Base-by-base conservation (phyloP, 2,888 invertebrate species). In the Acrobasis repandana region DNA sequence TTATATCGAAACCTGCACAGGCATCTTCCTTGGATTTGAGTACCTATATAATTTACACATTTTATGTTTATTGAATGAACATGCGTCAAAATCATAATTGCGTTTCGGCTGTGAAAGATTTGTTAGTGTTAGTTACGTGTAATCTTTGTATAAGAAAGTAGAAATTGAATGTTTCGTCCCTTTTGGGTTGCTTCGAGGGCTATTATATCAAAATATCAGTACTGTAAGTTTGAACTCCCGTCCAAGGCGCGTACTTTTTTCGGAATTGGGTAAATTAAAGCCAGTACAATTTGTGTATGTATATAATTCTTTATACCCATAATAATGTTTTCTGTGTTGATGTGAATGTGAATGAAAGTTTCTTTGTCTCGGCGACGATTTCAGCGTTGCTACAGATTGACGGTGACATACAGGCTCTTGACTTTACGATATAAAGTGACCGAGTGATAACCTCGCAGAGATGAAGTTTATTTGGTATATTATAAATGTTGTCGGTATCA, bases 31-130 rank as follows among this genome's bases (percentile, higher is more conserved):
- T 28, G 8, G 8, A 28, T 28, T 28, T 28, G 2, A 28, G 8
- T 28, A 43, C 4, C 0, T 14, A 14, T n/a, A 2, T 11, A n/a
- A 38, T 3, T 63, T 34, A 56, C 61, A 65, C 67, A 67, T 67
- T 67, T 65, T 66, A 64, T 69, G 66, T 63, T 57, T 69, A 70
- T 71, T 58, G 63, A 28, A 28, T 28, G 28, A 65, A 62, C 67
- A 74, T 75, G 70, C 76, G 72, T 81, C 77, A 77, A 87, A 86
- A 85, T 82, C 79, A 74, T 80, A 73, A 77, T 83, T 85, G 79
- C 72, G 75, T 86, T 87, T 87, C 83, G 89, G 88, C 89, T 90
- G 88, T 90, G 90, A 90, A 76, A 78, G 77, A 80, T 84, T 83
- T 78, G 70, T 83, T 86, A 82, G 77, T 83, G 77, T 84, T 81